Base-by-base conservation (phyloP, 2,888 invertebrate species). In the Perizoma affinitatum region DNA sequence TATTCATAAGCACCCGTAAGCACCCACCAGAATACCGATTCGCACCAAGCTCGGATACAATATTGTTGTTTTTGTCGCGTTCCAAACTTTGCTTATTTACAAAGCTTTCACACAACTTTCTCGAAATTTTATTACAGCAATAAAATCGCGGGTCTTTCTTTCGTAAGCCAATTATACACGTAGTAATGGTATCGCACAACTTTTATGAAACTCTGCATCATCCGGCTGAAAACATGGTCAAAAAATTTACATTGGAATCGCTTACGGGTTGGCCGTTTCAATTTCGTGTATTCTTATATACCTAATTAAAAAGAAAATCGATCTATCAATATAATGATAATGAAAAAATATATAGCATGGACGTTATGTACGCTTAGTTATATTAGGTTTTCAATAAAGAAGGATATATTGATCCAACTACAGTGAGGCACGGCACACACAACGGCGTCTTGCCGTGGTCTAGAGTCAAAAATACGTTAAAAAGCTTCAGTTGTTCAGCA, bases 31-130 rank as follows among this genome's bases (percentile, higher is more conserved):
- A 57, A 62, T 49, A 56, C 59, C 58, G 48, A 61, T 65, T 65
- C 58, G 48, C 56, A 46, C 49, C 53, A 58, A 65, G 47, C 54
- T 57, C 44, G 48, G 46, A 57, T 63, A 58, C 58, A 65, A 61
- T 64, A 66, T 66, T 62, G 66, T 66, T 63, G 66, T 69, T 67
- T 63, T 56, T 61, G 66, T 64, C 65, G 62, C 58, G 53, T 66
- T 52, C 44, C 63, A 6, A 74, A 76, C 70, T 78, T 77, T 70
- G 58, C 71, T 75, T 79, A 74, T 78, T 76, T 76, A 74, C 73
- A 70, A 76, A 70, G 70, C 69, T 73, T 73, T 74, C 57, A 54
- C 59, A 62, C 59, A 67, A 75, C 70, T 68, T 71, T 62, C 62
- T 57, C 48, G 52, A 61, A 50, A 61, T 69, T 68, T 70, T 69